Percentiles rank a stretch among this genome's conserved stretches.
Conservation (phyloP, 2,888 invertebrate species). For the Acanthopleura granulata region DNA sequence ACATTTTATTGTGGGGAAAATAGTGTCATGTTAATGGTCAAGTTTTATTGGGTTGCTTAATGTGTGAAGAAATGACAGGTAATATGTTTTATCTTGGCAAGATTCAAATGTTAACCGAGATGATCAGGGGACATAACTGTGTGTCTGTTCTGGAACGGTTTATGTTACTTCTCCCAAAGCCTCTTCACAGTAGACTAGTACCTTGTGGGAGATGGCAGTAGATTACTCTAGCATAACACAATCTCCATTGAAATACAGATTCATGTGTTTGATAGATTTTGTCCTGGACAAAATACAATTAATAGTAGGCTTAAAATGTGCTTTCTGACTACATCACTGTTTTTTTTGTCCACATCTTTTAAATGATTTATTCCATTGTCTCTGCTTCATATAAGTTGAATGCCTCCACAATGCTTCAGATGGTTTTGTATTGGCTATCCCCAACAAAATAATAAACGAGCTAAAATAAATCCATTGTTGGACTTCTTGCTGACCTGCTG, state of each 20-base stretch:
- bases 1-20: background rate
- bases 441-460: slow-evolving; percentile 19
- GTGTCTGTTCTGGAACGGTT: no score
- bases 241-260: background rate
- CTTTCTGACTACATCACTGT: background rate
- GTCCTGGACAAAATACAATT: slow-evolving; percentile 8
- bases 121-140: no score
- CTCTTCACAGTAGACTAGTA: no score
- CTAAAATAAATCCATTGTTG: slow-evolving; percentile 21
- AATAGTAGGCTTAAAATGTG: background rate
- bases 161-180: no score
- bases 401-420: slow-evolving; percentile 32
- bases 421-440: slow-evolving; percentile 48
- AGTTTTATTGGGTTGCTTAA: no score
- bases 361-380: slow-evolving; percentile 6
- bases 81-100: no score
- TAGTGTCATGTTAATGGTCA: background rate
- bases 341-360: background rate
- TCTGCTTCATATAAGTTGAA: slow-evolving; percentile 5
- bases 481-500: no score
- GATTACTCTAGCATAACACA: background rate
- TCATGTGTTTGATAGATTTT: slow-evolving; percentile 3
- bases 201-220: no score
- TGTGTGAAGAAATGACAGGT: no score
- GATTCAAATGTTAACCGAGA: no score